Evolutionary conservation across 2,113 vertebrate species (phyloP), one percentile per base, ranked within the genome.

Genomic region (Coptodon rendalli): DNA sequence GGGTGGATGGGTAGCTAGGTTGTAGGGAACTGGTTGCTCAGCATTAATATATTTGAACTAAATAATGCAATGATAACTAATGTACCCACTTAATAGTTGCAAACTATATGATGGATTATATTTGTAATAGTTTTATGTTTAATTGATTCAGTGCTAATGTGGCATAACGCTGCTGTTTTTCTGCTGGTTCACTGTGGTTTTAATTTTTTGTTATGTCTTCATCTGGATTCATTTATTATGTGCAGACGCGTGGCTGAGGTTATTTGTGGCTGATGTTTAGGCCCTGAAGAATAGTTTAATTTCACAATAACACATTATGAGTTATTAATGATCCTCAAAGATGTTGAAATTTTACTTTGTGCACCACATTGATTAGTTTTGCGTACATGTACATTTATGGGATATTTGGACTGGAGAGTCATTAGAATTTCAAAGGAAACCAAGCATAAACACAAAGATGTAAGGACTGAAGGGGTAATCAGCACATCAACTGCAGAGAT

Each of bases 1-100:
- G 43, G 24, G 24, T 12, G 71, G 68, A 45, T 19, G 14, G 40
- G 4, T 19, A 76, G 24, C 0, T 50, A 0, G 71, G 9, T 31
- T 9, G 17, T 31, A 78, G 16, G 24, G 24, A 19, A 50, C 3
- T 76, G 24, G 16, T 31, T 50, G 71, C 1, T 29, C 17, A 4
- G 43, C 43, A 31, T 76, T 4, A 50, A 31, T 31, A 29, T 1
- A 50, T 78, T 50, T 76, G 31, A 48, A 50, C 4, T 50, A 50
- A 50, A 31, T 50, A 19, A 78, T 78, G 27, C 9, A 76, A 76
- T 19, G 27, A 78, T 50, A 78, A 31, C 31, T 19, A 31, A 31
- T 50, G 10, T 50, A 9, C 24, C 40, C 24, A 76, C 71, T 48
- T 12, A n/a, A 52, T 29, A 9, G 45, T 78, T 78, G 0, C 16